A percentile compares a stretch with the other conserved stretches of the same genome.
phyloP scores from a whole-genome alignment of 1,140 invertebrate species.

The Galendromus occidentalis region DNA sequence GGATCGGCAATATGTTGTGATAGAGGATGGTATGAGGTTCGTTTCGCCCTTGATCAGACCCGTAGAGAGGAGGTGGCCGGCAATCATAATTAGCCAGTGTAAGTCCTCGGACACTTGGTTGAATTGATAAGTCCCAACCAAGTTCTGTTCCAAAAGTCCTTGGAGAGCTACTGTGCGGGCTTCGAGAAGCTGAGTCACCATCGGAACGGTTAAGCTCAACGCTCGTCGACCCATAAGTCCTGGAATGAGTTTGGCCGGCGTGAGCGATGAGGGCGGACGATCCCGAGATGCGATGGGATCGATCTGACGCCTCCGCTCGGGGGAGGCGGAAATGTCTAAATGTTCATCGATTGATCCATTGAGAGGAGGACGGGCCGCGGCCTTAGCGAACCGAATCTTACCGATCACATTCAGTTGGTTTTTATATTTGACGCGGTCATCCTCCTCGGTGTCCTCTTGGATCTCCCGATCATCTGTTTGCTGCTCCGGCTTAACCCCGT shows the following conservation, averaged over 20 bases:
- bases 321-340: too few species aligned
- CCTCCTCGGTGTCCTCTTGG: slow-evolving; percentile 42
- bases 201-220: slow-evolving; percentile 34
- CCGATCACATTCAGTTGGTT: slow-evolving; percentile 48
- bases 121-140: not conserved
- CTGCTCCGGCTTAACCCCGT: slow-evolving; percentile 34
- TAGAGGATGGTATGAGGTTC: slow-evolving; percentile 48
- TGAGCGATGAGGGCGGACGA: too few species aligned
- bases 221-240: slow-evolving; percentile 23
- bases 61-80: slow-evolving; percentile 39
- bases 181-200: slow-evolving; percentile 41
- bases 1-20: slow-evolving; percentile 46
- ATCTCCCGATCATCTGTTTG: slow-evolving; percentile 33
- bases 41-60: slow-evolving; percentile 52
- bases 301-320: too few species aligned
- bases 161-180: slow-evolving; percentile 39
- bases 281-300: too few species aligned
- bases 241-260: too few species aligned
- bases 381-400: too few species aligned
- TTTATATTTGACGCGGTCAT: slow-evolving; percentile 43
- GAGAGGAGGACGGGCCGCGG: too few species aligned
- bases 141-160: slow-evolving; percentile 36
- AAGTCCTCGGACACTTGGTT: slow-evolving; percentile 43
- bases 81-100: slow-evolving; percentile 58
- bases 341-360: too few species aligned